phyloP scores from a whole-genome alignment of 2,888 invertebrate species.

The Ichneumoninae sp. region DNA sequence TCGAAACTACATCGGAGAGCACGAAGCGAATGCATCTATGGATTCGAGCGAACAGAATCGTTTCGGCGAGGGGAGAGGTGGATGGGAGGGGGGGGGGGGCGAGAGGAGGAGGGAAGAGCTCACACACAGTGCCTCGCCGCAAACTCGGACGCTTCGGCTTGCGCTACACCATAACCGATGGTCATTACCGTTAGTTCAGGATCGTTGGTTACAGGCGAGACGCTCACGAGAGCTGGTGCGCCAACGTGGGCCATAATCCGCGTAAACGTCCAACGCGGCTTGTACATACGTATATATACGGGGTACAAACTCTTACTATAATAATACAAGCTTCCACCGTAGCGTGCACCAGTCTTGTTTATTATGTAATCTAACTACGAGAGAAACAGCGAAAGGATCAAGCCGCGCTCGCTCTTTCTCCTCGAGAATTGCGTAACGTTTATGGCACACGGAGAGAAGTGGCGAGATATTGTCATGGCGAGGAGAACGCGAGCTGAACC shows the following conservation, averaged over 20 bases:
- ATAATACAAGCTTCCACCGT: constrained; percentile 16
- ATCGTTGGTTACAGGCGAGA: constrained; percentile 59
- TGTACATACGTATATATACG: not conserved
- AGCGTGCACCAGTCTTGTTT: not conserved
- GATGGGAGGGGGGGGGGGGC: not conserved
- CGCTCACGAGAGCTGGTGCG: constrained; percentile 47
- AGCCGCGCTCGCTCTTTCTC: not conserved
- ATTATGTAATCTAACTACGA: not conserved
- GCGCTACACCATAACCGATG: constrained; percentile 61
- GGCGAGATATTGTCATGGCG: not conserved
- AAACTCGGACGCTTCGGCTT: constrained; percentile 36
- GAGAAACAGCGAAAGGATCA: constrained; percentile 22
- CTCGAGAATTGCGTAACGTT: constrained; percentile 4
- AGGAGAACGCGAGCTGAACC: not conserved
- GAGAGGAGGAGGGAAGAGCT: not conserved
- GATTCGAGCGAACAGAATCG: constrained; percentile 40
- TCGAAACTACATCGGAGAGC: not conserved
- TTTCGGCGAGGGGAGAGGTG: not conserved
- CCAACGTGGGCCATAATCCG: constrained; percentile 56
- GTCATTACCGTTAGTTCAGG: constrained; percentile 67
- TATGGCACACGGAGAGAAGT: not conserved
- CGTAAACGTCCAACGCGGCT: constrained; percentile 59
- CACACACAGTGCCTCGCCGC: constrained; percentile 9
- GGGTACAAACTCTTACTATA: not conserved
- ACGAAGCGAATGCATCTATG: not conserved